Percentiles rank a stretch among this genome's conserved stretches.
Conservation (phyloP, 1,140 invertebrate genomes). For the Drosophila pruinosa region DNA sequence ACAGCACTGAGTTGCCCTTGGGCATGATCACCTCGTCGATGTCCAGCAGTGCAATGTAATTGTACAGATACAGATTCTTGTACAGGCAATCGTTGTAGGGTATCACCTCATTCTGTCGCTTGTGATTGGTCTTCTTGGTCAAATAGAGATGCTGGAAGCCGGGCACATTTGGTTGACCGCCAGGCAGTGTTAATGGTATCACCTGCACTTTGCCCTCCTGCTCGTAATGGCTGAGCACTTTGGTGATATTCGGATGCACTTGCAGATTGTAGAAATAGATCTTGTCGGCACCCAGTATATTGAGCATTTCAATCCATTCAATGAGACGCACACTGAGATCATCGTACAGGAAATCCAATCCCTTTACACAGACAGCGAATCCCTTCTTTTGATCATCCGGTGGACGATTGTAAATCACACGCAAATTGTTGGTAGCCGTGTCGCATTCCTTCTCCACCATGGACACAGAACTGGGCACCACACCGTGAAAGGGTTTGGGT, state of each 20-base stretch:
- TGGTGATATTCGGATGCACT: conserved; percentile 95
- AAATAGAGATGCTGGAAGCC: conserved; percentile 94
- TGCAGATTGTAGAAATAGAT: conserved; percentile 96
- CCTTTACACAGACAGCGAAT: conserved; percentile 98
- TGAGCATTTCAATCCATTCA: conserved; percentile 97
- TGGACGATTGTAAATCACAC: conserved; percentile 92
- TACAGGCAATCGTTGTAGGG: conserved; percentile 99
- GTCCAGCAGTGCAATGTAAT: conserved; percentile 95
- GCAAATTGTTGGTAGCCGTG: conserved; percentile 92
- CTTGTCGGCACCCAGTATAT: conserved; percentile 94
- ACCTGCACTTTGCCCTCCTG: conserved; percentile 90
- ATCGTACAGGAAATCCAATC: conserved; percentile 94
- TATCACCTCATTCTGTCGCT: conserved; percentile 96
- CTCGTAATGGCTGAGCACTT: conserved; percentile 93
- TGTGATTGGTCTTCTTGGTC: conserved; percentile 94
- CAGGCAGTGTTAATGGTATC: conserved; percentile 94
- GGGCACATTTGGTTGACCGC: conserved; percentile 94
- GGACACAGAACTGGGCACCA: conserved; percentile 92
- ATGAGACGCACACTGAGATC: conserved; percentile 94
- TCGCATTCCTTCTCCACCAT: conserved; percentile 93
- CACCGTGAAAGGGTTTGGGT: conserved; percentile 88
- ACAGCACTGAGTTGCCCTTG: conserved; percentile 87
- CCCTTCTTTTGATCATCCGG: conserved; percentile 87
- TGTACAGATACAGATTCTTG: conserved; percentile 94
- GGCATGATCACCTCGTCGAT: conserved; percentile 98